Evolutionary conservation across 2,888 invertebrate genomes (phyloP).

Genomic region (Hoplodrina blanda): DNA sequence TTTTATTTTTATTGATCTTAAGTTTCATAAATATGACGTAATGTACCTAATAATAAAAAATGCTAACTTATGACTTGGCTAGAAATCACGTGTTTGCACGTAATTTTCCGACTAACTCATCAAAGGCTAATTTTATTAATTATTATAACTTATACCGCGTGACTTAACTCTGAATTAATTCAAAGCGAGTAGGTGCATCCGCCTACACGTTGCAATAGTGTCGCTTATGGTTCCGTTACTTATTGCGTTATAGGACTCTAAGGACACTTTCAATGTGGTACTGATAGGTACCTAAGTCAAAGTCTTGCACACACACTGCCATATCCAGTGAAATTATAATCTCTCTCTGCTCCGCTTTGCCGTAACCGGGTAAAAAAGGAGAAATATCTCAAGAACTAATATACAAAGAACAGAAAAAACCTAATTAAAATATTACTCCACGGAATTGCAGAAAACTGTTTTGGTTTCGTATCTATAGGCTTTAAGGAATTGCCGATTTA

Average conservation of each 20-base stretch:
- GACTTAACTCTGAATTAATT: conserved; percentile 45
- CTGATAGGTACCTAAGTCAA: too few species aligned
- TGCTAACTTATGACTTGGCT: not conserved
- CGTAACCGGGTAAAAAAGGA: too few species aligned
- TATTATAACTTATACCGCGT: conserved; percentile 53
- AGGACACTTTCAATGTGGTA: conserved; percentile 13
- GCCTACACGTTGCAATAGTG: conserved; percentile 13
- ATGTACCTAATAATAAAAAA: conserved; percentile 11
- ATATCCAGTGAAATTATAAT: too few species aligned
- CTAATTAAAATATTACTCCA: too few species aligned
- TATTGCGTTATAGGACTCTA: not conserved
- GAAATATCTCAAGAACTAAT: too few species aligned
- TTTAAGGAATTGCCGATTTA: too few species aligned
- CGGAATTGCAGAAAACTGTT: too few species aligned
- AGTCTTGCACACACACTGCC: too few species aligned
- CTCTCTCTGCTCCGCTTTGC: too few species aligned
- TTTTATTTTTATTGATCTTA: not conserved
- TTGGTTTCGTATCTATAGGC: too few species aligned
- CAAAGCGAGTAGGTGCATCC: conserved; percentile 23
- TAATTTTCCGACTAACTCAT: conserved; percentile 40
- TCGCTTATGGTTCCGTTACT: conserved; percentile 6
- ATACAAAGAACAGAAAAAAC: too few species aligned
- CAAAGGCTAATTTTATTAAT: conserved; percentile 51
- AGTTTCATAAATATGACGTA: not conserved
- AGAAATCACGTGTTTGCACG: conserved; percentile 21